Percentiles rank a stretch among this genome's conserved stretches.
These are phyloP conservation scores for Cataglyphis altisquamis DNA, from an alignment of 2,888 invertebrate species.

Conservation along the genomic window DNA sequence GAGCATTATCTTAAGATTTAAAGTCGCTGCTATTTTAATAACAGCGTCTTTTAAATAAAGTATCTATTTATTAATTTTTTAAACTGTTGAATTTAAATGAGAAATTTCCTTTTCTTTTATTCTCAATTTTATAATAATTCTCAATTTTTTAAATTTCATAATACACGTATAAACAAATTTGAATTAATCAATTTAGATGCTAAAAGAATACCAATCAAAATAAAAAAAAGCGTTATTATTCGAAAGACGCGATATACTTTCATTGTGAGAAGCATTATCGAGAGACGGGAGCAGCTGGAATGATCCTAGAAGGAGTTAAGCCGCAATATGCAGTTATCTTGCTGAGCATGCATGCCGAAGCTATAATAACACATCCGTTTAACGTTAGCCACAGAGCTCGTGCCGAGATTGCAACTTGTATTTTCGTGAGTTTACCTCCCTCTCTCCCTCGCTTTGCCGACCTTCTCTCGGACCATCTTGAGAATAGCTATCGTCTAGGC, in stretches of 20 bases:
- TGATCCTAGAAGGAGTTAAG: slow-evolving; percentile 65
- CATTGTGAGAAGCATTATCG: slow-evolving; percentile 61
- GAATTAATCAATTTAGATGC: neutral
- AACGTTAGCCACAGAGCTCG: slow-evolving; percentile 64
- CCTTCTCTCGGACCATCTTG: slow-evolving; percentile 59
- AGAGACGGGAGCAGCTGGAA: slow-evolving; percentile 51
- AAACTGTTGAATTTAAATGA: neutral
- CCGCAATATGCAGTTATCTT: slow-evolving; percentile 78
- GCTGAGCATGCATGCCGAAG: slow-evolving; percentile 60
- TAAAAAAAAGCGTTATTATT: slow-evolving; percentile 41
- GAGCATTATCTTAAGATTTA: neutral
- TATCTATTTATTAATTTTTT: neutral
- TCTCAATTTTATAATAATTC: neutral
- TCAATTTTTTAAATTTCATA: neutral
- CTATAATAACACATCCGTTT: slow-evolving; percentile 76
- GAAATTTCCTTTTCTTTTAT: neutral
- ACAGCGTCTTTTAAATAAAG: neutral
- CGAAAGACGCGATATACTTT: slow-evolving; percentile 43
- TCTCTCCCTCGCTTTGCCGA: slow-evolving; percentile 55
- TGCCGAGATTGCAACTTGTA: slow-evolving; percentile 77
- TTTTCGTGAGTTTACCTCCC: slow-evolving; percentile 71
- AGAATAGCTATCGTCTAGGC: slow-evolving; percentile 51
- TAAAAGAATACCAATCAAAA: slow-evolving; percentile 39
- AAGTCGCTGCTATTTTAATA: neutral
- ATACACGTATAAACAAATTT: neutral